Evolutionary conservation across 2,113 vertebrate genomes (phyloP).

Genomic region (Eclectus roratus): DNA sequence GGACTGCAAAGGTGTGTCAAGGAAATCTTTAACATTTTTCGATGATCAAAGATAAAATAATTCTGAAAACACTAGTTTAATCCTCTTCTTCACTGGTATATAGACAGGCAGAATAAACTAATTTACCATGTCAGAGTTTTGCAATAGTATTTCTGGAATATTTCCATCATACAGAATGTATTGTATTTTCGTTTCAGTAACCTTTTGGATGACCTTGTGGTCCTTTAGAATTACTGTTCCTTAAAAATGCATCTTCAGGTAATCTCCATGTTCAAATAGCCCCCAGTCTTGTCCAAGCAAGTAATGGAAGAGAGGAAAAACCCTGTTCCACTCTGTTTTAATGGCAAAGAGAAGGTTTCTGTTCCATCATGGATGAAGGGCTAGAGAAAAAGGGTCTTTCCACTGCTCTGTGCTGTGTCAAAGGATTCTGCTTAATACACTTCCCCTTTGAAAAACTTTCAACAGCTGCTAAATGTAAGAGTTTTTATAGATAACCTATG

Average conservation of each 20-base stretch:
- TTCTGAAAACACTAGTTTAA: not conserved
- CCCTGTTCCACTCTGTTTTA: fast-evolving
- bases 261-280: not conserved
- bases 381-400: not conserved
- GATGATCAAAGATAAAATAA: not conserved
- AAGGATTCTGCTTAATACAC: not conserved
- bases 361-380: not conserved
- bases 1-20: not conserved
- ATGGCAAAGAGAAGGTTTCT: not conserved
- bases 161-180: not conserved
- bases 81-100: not conserved
- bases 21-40: not conserved
- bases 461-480: not conserved
- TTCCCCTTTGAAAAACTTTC: not conserved
- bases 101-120: not conserved
- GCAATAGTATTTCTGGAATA: not conserved
- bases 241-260: not conserved
- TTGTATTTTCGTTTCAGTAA: not conserved
- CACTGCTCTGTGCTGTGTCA: not conserved
- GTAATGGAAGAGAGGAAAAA: fast-evolving
- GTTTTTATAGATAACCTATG: not conserved
- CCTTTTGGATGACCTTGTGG: not conserved
- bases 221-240: not conserved
- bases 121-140: not conserved
- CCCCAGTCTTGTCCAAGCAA: not conserved